Base-by-base conservation (phyloP, 2,113 vertebrate species). In the Platysternon megacephalum region DNA sequence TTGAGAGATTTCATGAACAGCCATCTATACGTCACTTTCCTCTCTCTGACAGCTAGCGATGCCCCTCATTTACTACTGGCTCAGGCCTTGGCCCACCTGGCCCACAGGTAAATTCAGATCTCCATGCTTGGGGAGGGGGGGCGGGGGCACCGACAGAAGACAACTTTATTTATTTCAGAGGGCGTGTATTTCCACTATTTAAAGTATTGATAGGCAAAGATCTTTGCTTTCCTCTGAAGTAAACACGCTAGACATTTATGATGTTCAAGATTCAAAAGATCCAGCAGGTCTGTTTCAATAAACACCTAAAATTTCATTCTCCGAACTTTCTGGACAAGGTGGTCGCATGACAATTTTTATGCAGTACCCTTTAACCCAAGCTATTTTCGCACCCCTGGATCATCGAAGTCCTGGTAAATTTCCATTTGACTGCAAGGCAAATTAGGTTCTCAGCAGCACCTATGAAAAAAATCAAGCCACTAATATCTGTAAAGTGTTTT, bases 361-460 rank as follows among this genome's bases (percentile, higher is more conserved):
- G 1, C 26, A 4, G 26, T 48, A 84, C 61, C 26, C 93, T 89
- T 93, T 61, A 84, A 82, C 51, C 51, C 48, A 11, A 85, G 44
- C 26, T 72, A 61, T 87, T 80, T 91, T 86, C 78, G 84, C 88
- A 32, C 35, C 12, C 55, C 49, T 82, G 79, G 79, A 86, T 80
- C 86, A 90, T 82, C 80, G 42, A 78, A 44, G 24, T 44, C 42
- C 74, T 94, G 55, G 84, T 82, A 68, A 95, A 74, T 89, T 92
- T 93, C 55, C 55, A 72, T 89, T 96, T 55, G 78, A 51, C 86
- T 89, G 53, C 82, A 96, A 61, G 86, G 91, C 74, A 93, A 92
- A 84, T 48, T 26, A 9, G 78, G 85, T 93, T 5, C 80, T 51
- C 82, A 85, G 58, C 11, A 16, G 55, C 13, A 16, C 12, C 65